These are phyloP conservation scores for Donacobius atricapilla DNA, from an alignment of 2,113 vertebrate species.

Conservation along the genomic window DNA sequence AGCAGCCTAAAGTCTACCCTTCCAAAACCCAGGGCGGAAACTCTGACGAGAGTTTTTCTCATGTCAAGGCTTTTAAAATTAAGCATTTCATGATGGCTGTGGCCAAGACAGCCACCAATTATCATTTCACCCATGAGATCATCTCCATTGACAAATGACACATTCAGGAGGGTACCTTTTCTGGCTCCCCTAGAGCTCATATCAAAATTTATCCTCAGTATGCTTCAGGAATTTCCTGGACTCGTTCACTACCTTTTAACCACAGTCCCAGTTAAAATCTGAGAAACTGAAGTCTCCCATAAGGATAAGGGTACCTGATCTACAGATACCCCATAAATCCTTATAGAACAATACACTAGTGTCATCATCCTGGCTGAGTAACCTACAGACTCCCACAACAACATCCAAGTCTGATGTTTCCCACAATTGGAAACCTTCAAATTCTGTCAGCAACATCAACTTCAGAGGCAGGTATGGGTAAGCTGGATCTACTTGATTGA, in stretches of 20 bases:
- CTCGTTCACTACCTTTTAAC: neutral
- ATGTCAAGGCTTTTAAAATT: neutral
- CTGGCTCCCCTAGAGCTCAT: neutral
- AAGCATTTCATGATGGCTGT: neutral
- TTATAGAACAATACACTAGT: neutral
- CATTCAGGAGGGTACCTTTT: neutral
- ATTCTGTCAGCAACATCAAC: neutral
- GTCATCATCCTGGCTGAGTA: neutral
- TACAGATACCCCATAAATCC: neutral
- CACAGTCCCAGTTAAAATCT: neutral
- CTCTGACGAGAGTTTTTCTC: neutral
- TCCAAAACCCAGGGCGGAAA: neutral
- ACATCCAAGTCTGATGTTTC: neutral
- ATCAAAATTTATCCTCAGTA: neutral
- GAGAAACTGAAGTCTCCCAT: neutral
- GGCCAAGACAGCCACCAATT: neutral
- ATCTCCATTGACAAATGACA: neutral
- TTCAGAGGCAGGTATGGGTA: neutral
- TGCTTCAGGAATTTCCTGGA: neutral
- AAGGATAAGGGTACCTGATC: neutral
- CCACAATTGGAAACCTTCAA: fast-evolving
- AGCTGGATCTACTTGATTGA: neutral
- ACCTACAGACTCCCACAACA: neutral
- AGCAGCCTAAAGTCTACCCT: neutral
- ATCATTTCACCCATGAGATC: neutral